Base-by-base conservation (phyloP, 2,888 invertebrate species). In the Diarsia mendica region DNA sequence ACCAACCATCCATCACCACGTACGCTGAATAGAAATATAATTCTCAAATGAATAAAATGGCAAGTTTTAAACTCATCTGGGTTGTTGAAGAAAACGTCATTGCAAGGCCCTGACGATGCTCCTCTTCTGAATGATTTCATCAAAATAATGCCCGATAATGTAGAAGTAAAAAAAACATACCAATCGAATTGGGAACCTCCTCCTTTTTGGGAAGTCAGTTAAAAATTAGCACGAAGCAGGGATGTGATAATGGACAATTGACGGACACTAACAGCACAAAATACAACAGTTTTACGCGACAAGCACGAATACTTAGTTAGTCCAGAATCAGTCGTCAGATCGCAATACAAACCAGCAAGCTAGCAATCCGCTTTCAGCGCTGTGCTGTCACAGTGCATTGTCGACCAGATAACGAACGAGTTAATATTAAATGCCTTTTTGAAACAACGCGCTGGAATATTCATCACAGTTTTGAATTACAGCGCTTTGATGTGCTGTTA, bases 401-500 rank as follows among this genome's bases (percentile, higher is more conserved):
- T 86, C 51, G 63, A 66, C 68, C 44, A 83, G 73, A 83, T 83
- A 84, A 85, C 83, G 71, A 85, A 83, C 68, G 63, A 73, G 75
- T 84, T 79, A 86, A 86, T 84, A 85, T 72, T 85, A 79, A 85
- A 84, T 73, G 64, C 66, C 84, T 74, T 86, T 84, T 84, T 69
- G 66, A 73, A 86, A 85, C 78, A 78, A 86, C 49, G 1, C 65
- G 44, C 76, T 86, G 63, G 66, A 76, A 84, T 83, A 80, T 86
- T 75, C 69, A 86, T 70, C 13, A 28, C 23, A 83, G 75, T 83
- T 83, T 85, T 79, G 68, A 73, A 73, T 83, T 85, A 84, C 74
- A 82, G 73, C 49, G 71, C 70, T 85, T 78, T 85, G 65, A 71
- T 74, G 55, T 64, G 63, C 64, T 72, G 64, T 68, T 75, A 81